Percentiles rank a stretch among this genome's conserved stretches.
Evolutionary conservation across 2,888 invertebrate genomes (phyloP).

Genomic region (Pantelozetes paolii): DNA sequence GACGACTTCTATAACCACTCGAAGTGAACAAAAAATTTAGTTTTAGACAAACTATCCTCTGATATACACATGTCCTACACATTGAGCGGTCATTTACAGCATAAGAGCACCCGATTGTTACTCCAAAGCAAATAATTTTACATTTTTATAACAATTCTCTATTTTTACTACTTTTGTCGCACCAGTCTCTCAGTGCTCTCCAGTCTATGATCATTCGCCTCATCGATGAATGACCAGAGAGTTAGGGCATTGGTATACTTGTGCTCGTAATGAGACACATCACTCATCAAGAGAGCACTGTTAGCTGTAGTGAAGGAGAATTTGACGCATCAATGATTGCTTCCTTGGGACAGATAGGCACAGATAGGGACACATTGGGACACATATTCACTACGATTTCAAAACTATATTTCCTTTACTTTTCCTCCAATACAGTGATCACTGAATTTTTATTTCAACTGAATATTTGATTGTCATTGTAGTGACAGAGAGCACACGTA

Average conservation of each 20-base stretch:
- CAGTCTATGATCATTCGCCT: not conserved
- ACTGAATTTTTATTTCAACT: not conserved
- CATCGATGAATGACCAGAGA: not conserved
- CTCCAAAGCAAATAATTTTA: not conserved
- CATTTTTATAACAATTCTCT: not conserved
- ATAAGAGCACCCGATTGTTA: not conserved
- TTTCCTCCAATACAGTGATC: not conserved
- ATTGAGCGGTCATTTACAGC: not conserved
- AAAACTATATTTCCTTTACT: not conserved
- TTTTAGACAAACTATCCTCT: not conserved
- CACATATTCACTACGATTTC: not conserved
- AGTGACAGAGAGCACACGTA: not conserved
- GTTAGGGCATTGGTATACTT: not conserved
- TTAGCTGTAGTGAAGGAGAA: not conserved
- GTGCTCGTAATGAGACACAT: constrained; percentile 14
- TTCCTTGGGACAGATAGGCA: constrained; percentile 30
- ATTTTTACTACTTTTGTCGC: not conserved
- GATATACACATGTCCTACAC: not conserved
- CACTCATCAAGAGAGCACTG: constrained; percentile 7
- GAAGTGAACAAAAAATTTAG: constrained; percentile 4
- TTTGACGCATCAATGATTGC: constrained; percentile 24
- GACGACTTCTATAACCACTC: not conserved
- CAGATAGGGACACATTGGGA: too few species aligned
- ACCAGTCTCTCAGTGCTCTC: not conserved
- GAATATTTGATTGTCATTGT: constrained; percentile 5